Conservation (phyloP, 2,888 invertebrate species). For the Endotricha flammealis region DNA sequence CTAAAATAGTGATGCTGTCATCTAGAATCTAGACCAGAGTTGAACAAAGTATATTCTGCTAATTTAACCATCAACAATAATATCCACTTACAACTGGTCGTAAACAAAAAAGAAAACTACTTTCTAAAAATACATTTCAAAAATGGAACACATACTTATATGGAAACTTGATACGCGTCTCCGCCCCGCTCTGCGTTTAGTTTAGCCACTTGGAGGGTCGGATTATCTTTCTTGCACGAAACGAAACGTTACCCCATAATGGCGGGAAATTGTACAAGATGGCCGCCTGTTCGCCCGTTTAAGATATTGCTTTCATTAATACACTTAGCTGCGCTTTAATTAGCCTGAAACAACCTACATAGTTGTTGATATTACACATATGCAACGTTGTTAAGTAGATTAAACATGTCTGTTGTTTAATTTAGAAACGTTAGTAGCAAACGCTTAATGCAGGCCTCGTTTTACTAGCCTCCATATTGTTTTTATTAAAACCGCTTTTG, state of each 20-base stretch:
- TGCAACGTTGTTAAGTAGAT: neutral
- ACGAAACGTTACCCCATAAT: conserved; percentile 18
- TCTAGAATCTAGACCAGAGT: no score
- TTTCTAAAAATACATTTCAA: no score
- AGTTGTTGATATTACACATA: neutral
- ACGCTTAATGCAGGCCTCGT: no score
- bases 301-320: conserved; percentile 41
- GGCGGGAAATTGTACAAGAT: conserved; percentile 56
- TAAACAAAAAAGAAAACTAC: no score
- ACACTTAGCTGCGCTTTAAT: conserved; percentile 30
- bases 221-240: conserved; percentile 56
- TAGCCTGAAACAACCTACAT: conserved; percentile 24
- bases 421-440: neutral
- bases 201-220: conserved; percentile 53
- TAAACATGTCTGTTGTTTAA: neutral
- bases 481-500: no score
- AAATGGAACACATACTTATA: no score
- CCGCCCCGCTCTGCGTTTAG: conserved; percentile 32
- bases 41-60: no score
- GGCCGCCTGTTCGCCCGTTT: conserved; percentile 42
- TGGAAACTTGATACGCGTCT: conserved; percentile 37
- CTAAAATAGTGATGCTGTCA: no score
- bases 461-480: no score
- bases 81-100: no score
- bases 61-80: no score